Evolutionary conservation across 2,113 vertebrate genomes (phyloP).

Genomic region (Nibea albiflora): DNA sequence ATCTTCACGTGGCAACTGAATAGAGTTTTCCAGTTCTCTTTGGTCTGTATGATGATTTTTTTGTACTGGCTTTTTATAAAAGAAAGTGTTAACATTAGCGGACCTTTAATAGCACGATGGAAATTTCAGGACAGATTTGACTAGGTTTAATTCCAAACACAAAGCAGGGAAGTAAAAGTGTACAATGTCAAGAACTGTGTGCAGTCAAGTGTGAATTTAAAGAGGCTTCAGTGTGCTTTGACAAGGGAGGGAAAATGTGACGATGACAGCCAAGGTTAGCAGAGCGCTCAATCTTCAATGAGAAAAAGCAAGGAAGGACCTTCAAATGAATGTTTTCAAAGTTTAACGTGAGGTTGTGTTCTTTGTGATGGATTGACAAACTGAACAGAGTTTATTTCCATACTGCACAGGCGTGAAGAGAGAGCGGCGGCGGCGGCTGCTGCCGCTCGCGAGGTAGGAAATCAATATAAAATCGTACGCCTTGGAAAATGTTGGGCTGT

Average conservation of each 20-base stretch:
- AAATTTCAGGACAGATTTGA: too few relatives aligned
- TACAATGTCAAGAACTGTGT: constrained; percentile 1
- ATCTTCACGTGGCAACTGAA: too few relatives aligned
- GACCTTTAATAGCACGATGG: background rate
- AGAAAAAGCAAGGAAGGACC: constrained; percentile 1
- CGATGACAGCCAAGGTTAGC: constrained; percentile 18
- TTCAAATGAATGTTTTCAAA: constrained; percentile 15
- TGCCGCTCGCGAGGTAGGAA: constrained; percentile 39
- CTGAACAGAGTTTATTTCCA: constrained; percentile 19
- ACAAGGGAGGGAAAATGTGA: constrained; percentile 12
- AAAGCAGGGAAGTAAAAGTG: constrained; percentile 6
- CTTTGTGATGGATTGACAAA: constrained; percentile 20
- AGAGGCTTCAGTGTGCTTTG: constrained; percentile 9
- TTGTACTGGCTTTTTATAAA: background rate
- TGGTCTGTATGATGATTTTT: too few relatives aligned
- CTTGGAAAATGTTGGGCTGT: constrained; percentile 27
- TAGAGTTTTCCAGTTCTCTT: too few relatives aligned
- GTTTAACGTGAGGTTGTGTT: constrained; percentile 11
- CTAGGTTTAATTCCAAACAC: background rate
- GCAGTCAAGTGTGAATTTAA: constrained; percentile 29
- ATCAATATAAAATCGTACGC: constrained; percentile 57
- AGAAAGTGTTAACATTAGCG: background rate
- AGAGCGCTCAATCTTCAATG: background rate
- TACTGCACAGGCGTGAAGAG: constrained; percentile 4
- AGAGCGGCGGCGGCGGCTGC: constrained; percentile 15